Evolutionary conservation across 1,140 invertebrate species (phyloP), one percentile per base, ranked within the genome.

Genomic region (Physella acuta): DNA sequence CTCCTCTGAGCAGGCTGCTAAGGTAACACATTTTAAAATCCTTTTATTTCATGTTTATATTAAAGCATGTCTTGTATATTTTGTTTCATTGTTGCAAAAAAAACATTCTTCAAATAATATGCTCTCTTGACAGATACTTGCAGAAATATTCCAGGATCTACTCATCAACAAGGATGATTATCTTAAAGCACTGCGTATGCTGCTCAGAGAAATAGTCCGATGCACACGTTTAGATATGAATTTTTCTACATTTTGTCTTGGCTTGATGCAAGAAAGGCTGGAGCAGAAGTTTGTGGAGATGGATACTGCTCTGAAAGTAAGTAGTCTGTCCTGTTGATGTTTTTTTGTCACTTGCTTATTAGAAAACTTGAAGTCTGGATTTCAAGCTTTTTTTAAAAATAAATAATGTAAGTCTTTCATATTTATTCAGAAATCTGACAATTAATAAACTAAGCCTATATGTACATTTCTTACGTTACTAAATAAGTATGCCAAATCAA

Each of bases 121-220:
- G 39, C 24, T 61, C 88, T 94, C 69, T 92, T 92, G 26, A 65
- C 91, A 90, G 87, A 88, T 90, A 76, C 73, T 86, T 53, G 85
- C 86, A 28, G 90, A 86, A 70, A 79, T 87, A 24, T 85, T 91
- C 72, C 88, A 94, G 84, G 95, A 98, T 81, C 85, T 97, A 65
- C 78, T 98, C 44, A 86, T 92, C 68, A 93, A 94, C 71, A 89
- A 92, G 26, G 95, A 98, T 75, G 95, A 98, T 84, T 97, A 94
- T 83, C 85, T 96, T 20, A 88, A 93, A 8, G 91, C 94, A 17
- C 82, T 98, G 56, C 87, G 95, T 24, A 89, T 91, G 20, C 86
- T 98, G 44, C 86, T 94, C 3, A 86, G 95, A 58, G 95, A 98
- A 87, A 92, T 95, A 58, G 91, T 93, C n/a, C 89, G 94, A 17